phyloP scores from a whole-genome alignment of 2,797 vertebrate species.

The Cynopterus sphinx region DNA sequence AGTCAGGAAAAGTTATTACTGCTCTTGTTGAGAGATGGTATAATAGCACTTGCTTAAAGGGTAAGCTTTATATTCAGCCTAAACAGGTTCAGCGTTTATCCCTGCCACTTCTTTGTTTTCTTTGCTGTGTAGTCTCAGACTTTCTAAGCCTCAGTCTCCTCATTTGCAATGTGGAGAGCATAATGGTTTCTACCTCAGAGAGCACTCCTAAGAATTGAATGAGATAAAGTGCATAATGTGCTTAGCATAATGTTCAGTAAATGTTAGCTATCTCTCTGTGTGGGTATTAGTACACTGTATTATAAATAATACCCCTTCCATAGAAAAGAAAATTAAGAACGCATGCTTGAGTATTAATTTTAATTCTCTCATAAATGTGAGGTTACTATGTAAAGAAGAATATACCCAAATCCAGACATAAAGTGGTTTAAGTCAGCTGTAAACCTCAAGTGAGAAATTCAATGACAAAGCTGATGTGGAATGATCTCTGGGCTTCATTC shows the following conservation, averaged over 20 bases:
- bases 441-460: background rate
- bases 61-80: background rate
- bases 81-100: background rate
- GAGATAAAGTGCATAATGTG: background rate
- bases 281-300: background rate
- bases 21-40: background rate
- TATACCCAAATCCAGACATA: background rate
- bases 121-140: background rate
- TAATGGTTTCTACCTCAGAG: background rate
- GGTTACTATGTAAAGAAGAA: background rate
- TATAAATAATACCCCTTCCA: constrained; percentile 27
- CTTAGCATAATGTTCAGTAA: background rate
- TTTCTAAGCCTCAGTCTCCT: background rate
- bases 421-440: background rate
- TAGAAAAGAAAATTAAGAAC: constrained; percentile 25
- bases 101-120: background rate
- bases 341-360: constrained; percentile 3
- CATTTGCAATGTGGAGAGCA: background rate
- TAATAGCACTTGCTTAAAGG: background rate
- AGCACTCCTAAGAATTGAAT: background rate
- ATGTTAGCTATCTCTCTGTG: background rate
- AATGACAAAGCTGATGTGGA: background rate
- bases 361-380: background rate
- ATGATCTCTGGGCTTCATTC: background rate
- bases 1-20: background rate